Base-by-base conservation (phyloP, 2,113 vertebrate species). In the Otus sunia region DNA sequence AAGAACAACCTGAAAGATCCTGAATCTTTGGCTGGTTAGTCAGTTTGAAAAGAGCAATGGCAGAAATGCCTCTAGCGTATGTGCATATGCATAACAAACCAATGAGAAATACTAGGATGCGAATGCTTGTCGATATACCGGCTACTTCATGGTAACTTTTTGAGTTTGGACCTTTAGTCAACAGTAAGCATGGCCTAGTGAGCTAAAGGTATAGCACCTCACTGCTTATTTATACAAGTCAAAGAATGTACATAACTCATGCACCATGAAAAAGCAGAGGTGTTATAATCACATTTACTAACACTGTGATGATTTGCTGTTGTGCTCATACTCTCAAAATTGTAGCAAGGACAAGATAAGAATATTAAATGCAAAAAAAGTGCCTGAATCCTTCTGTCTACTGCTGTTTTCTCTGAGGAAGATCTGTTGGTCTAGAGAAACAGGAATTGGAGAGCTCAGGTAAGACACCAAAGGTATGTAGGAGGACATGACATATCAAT, bases 201-300 rank as follows among this genome's bases (percentile, higher is more conserved):
- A 93, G 36, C 7, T 36, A 55, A 67, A 90, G 25, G 5, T 34
- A 7, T 9, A 58, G 13, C 19, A 67, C 9, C 32, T 85, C 58
- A 27, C 25, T 2, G 0, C 15, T 58, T 62, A 39, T 36, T 58
- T 78, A 34, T 47, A 19, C 14, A 67, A 63, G 22, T 41, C 34
- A 58, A 11, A 45, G 30, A 30, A 67, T 3, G 7, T 20, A 10
- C 0, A 0, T 22, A 75, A 81, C 3, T 29, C 23, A 30, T 0
- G 5, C 19, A 55, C 10, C 12, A 15, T 6, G 29, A 69, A 55
- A 88, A 86, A 66, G 12, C 8, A 2, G 5, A 75, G 16, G 18
- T 41, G 10, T 19, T 64, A 30, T 56, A 39, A 76, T 64, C 37
- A 22, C 7, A 10, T 60, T 66, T 78, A 11, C 16, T 43, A 39